These are phyloP conservation scores for Cinara cedri DNA, from an alignment of 2,888 invertebrate species.

Conservation along the genomic window DNA sequence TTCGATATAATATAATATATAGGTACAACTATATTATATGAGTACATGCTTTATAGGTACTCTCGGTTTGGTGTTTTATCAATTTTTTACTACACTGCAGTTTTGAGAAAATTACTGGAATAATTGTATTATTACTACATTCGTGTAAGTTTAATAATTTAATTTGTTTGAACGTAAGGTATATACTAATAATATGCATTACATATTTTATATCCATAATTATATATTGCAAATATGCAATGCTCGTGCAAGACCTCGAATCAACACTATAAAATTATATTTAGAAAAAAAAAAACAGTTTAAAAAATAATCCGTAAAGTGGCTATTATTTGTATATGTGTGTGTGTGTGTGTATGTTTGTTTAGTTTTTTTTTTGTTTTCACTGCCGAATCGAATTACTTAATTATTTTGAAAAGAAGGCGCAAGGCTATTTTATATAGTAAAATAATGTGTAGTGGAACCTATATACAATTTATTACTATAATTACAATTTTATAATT, in stretches of 20 bases:
- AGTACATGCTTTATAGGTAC: no score
- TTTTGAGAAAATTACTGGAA: background rate
- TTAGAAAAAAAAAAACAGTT: background rate
- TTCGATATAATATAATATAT: no score
- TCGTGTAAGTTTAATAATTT: background rate
- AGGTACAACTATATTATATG: no score
- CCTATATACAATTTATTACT: background rate
- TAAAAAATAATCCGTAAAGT: background rate
- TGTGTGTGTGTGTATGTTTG: no score
- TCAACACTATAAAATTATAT: slow-evolving; percentile 10
- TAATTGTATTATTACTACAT: background rate
- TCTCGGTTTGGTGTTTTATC: no score
- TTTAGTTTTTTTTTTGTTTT: background rate
- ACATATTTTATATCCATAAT: background rate
- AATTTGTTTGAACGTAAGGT: background rate
- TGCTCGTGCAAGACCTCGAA: slow-evolving; percentile 32
- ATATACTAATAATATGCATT: background rate
- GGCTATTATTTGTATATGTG: slow-evolving; percentile 2
- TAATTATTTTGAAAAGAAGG: slow-evolving; percentile 4
- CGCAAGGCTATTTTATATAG: background rate
- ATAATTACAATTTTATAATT: background rate
- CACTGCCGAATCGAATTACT: slow-evolving; percentile 13
- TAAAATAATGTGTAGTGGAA: background rate
- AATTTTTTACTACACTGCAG: background rate
- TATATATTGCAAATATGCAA: background rate